A percentile compares a stretch with the other conserved stretches of the same genome.
phyloP scores from a whole-genome alignment of 2,113 vertebrate genomes.

The Columbina picui region DNA sequence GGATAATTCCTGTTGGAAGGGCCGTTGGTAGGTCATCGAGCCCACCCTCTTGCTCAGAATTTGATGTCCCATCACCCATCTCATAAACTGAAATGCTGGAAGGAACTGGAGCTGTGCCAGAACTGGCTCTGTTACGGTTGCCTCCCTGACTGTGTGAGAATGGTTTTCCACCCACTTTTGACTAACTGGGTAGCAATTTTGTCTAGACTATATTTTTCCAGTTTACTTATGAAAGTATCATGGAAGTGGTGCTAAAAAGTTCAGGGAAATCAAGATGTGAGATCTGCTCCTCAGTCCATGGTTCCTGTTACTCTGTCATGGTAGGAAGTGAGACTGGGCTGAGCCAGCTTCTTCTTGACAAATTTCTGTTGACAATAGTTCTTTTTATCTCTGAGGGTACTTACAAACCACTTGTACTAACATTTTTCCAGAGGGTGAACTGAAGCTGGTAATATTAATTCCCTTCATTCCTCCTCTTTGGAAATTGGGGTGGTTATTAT shows the following conservation, averaged over 20 bases:
- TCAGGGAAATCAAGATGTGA: not conserved
- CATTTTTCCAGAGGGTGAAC: not conserved
- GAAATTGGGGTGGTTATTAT: not conserved
- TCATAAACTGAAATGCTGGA: not conserved
- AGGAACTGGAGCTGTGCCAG: not conserved
- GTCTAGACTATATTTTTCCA: not conserved
- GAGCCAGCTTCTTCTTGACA: not conserved
- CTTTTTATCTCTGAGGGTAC: not conserved
- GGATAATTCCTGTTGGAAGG: not conserved
- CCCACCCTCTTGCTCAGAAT: not conserved
- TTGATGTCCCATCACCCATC: not conserved
- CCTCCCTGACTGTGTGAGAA: not conserved
- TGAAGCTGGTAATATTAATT: not conserved
- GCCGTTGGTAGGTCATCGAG: not conserved
- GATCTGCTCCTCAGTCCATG: not conserved
- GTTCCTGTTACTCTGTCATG: not conserved
- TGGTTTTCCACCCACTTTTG: not conserved
- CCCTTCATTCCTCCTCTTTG: not conserved
- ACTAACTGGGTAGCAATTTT: not conserved
- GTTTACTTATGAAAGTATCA: not conserved
- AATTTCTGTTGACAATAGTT: rapidly evolving
- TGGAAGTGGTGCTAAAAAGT: not conserved
- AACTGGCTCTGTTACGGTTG: not conserved
- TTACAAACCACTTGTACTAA: not conserved
- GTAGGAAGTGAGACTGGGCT: not conserved